phyloP scores from a whole-genome alignment of 1,140 invertebrate genomes.

The Temnothorax longispinosus region DNA sequence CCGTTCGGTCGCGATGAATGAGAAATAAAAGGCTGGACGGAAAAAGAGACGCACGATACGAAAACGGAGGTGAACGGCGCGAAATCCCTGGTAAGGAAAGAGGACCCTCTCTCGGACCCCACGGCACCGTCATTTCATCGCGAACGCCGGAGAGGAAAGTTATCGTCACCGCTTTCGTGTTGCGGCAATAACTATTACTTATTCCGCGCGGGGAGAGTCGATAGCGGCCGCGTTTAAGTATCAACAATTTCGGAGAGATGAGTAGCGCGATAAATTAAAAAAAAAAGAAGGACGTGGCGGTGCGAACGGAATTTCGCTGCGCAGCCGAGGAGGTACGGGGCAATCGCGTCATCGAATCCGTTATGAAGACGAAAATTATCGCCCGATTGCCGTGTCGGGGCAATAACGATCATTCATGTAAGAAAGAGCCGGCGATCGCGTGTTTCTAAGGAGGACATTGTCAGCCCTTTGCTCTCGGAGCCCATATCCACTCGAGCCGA shows the following conservation, averaged over 20 bases:
- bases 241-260: constrained; percentile 38
- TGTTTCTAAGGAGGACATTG: constrained; percentile 41
- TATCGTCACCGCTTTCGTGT: constrained; percentile 53
- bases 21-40: constrained; percentile 40
- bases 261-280: constrained; percentile 42
- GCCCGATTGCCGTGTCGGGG: constrained; percentile 15
- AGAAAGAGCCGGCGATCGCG: constrained; percentile 38
- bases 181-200: constrained; percentile 53
- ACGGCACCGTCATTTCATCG: constrained; percentile 61
- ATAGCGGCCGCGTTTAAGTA: constrained; percentile 51
- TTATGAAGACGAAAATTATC: constrained; percentile 47
- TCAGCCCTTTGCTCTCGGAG: constrained; percentile 37
- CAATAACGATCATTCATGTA: constrained; percentile 45
- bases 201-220: constrained; percentile 4
- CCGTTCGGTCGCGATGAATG: constrained; percentile 67
- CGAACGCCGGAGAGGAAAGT: constrained; percentile 23
- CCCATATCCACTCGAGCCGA: constrained; percentile 23
- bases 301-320: constrained; percentile 16
- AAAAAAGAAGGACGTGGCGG: background rate
- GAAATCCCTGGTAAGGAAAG: background rate
- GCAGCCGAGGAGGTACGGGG: background rate
- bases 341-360: constrained; percentile 42
- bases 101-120: constrained; percentile 24
- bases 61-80: constrained; percentile 25
- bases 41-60: constrained; percentile 35